phyloP scores from a whole-genome alignment of 2,797 vertebrate species.

The Choloepus didactylus region DNA sequence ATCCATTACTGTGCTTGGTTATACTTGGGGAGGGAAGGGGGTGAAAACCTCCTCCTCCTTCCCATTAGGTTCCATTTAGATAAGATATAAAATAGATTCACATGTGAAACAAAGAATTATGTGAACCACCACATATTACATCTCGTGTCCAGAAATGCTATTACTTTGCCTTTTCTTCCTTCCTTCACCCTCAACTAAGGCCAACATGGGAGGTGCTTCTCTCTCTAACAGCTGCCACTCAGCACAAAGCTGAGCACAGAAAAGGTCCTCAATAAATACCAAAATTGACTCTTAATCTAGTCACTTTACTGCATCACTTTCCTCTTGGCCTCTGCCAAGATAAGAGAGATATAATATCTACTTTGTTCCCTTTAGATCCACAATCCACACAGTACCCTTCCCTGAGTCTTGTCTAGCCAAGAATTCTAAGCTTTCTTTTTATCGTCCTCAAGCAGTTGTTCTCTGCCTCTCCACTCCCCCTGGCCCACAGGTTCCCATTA shows the following conservation, averaged over 20 bases:
- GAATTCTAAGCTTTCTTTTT: background rate
- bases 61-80: background rate
- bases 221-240: background rate
- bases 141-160: background rate
- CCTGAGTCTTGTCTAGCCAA: background rate
- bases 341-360: background rate
- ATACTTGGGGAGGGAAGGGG: background rate
- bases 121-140: background rate
- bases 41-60: background rate
- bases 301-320: background rate
- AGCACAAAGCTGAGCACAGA: background rate
- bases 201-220: background rate
- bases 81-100: slow-evolving; percentile 5
- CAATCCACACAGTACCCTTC: background rate
- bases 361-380: background rate
- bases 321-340: background rate
- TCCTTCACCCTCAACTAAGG: background rate
- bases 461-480: background rate
- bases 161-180: slow-evolving; percentile 7
- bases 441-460: slow-evolving; percentile 16
- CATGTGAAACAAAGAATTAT: background rate
- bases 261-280: background rate
- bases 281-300: background rate
- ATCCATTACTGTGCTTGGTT: background rate
- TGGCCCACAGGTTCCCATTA: slow-evolving; percentile 61